These are phyloP conservation scores for Cataglyphis cursor DNA, from an alignment of 2,888 invertebrate species.

Conservation along the genomic window DNA sequence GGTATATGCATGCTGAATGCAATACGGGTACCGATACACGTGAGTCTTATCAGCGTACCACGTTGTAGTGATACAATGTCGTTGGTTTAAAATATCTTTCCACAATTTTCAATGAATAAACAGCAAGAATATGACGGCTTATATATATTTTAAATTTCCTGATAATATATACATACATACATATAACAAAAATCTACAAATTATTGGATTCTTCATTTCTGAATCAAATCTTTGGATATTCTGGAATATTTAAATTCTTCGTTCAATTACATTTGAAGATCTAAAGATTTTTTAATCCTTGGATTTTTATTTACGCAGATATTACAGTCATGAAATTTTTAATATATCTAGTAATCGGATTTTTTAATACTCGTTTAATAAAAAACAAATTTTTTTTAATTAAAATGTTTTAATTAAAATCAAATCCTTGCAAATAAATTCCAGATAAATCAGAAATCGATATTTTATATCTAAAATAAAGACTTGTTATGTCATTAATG, in stretches of 20 bases:
- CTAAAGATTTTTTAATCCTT: neutral
- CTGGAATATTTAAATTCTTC: neutral
- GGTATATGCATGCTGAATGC: conserved; percentile 7
- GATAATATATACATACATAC: neutral
- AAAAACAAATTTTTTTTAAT: neutral
- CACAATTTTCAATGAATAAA: neutral
- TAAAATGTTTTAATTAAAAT: neutral
- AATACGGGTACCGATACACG: conserved; percentile 58
- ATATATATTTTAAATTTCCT: neutral
- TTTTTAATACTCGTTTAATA: neutral
- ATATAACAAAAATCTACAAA: neutral
- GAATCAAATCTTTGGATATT: neutral
- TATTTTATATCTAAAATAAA: neutral
- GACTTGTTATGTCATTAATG: neutral
- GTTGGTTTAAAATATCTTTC: neutral
- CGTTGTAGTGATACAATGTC: conserved; percentile 44
- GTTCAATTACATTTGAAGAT: neutral
- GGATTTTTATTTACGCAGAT: neutral
- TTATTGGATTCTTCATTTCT: neutral
- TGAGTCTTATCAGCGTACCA: conserved; percentile 37
- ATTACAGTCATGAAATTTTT: neutral
- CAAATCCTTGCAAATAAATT: neutral
- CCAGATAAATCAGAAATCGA: neutral
- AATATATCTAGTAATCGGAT: neutral
- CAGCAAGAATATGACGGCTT: neutral